phyloP scores from a whole-genome alignment of 1,140 invertebrate genomes.

The Leptoteleia sp. region DNA sequence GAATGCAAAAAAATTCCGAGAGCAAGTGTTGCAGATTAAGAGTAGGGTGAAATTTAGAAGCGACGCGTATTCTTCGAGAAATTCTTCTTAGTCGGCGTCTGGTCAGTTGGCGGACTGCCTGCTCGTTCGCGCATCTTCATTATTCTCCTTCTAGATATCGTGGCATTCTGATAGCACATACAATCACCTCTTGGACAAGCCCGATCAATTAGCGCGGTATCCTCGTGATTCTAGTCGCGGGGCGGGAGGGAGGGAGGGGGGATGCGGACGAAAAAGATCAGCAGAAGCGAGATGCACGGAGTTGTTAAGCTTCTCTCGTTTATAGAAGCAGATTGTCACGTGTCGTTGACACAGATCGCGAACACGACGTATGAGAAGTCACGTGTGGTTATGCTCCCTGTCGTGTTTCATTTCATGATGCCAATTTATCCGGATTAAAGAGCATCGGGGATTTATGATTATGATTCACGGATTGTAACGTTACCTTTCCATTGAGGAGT shows the following conservation, averaged over 20 bases:
- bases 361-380: constrained; percentile 56
- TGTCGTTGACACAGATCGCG: constrained; percentile 61
- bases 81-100: constrained; percentile 1
- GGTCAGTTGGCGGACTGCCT: constrained; percentile 6
- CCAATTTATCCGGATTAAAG: constrained; percentile 57
- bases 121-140: constrained; percentile 46
- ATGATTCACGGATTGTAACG: constrained; percentile 25
- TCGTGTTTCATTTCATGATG: constrained; percentile 46
- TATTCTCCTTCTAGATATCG: constrained; percentile 49
- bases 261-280: constrained; percentile 38
- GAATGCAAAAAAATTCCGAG: not conserved
- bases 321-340: constrained; percentile 60
- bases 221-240: constrained; percentile 29
- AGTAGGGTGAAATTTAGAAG: not conserved
- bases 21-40: constrained; percentile 3
- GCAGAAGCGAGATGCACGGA: constrained; percentile 40
- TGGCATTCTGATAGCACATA: constrained; percentile 47
- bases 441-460: constrained; percentile 40
- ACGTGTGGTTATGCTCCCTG: constrained; percentile 49
- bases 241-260: too few species aligned
- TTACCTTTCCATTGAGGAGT: constrained; percentile 24
- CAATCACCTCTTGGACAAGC: constrained; percentile 50
- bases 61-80: constrained; percentile 9
- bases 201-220: constrained; percentile 60
- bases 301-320: constrained; percentile 58